Percentiles rank a stretch among this genome's conserved stretches.
phyloP scores from a whole-genome alignment of 2,888 invertebrate species.

The Platycnemis pennipes region DNA sequence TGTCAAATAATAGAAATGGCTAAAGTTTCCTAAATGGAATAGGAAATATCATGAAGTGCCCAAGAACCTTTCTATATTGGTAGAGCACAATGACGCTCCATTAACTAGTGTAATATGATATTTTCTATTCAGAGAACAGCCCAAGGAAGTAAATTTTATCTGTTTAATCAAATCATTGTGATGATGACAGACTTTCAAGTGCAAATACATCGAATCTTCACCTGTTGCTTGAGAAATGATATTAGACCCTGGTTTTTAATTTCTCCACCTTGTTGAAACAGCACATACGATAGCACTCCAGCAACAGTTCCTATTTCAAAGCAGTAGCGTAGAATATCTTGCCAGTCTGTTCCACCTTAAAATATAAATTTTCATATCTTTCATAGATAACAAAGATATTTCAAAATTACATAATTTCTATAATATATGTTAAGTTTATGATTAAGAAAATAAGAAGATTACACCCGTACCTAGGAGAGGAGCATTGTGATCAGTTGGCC shows the following conservation, averaged over 20 bases:
- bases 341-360: conserved; percentile 79
- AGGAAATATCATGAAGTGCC: no score
- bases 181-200: no score
- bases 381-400: background rate
- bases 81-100: no score
- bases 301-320: conserved; percentile 92
- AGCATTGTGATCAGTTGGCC: conserved; percentile 86
- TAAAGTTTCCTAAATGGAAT: no score
- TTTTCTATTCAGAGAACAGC: no score
- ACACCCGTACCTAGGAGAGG: conserved; percentile 78
- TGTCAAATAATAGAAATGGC: no score
- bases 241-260: conserved; percentile 95
- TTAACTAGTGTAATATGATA: no score
- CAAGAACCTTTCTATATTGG: no score
- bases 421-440: background rate
- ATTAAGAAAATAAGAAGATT: background rate
- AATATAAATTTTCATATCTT: background rate
- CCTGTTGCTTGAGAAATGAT: conserved; percentile 95
- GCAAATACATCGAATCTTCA: no score
- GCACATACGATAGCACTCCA: conserved; percentile 92
- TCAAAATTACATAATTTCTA: background rate
- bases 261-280: conserved; percentile 96
- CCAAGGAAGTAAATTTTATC: no score
- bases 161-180: no score
- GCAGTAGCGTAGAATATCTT: conserved; percentile 83